Evolutionary conservation across 2,113 vertebrate species (phyloP), one percentile per base, ranked within the genome.

Genomic region (Lagopus leucura): DNA sequence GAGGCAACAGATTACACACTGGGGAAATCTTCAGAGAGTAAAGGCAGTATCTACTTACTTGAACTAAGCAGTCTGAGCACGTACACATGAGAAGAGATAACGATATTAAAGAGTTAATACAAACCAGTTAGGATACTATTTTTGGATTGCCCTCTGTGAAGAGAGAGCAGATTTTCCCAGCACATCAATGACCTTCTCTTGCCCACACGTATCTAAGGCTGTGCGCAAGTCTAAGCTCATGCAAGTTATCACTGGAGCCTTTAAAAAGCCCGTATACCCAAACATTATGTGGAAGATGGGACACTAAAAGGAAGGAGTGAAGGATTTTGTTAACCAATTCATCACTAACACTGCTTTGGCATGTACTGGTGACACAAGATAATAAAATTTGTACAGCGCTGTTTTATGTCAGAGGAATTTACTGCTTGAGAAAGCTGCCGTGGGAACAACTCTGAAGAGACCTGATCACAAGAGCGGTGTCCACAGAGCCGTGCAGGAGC

Each of bases 141-240:
- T 89, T 85, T 63, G 64, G 45, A 63, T 17, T 58, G 60, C 22
- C 14, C 27, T 82, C 28, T 2, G 0, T 80, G 64, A 89, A 66
- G 24, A 90, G 42, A 63, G 48, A 82, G 77, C 6, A 85, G 54
- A 82, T 92, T 92, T 96, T 91, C 88, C n/a, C 79, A 94, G 54
- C n/a, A 42, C 14, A 18, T 87, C 75, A 50, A 50, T 77, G 85
- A 92, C 30, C 64, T 87, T 54, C 36, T 80, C 40, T 88, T 94
- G 64, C 67, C 66, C 82, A 63, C 55, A 58, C 0, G 0, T 74
- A 57, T 76, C 55, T 86, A 6, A 63, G 55, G 24, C 54, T 86
- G 40, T 9, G 0, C 18, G 5, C 16, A 43, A 84, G 38, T 42
- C n/a, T 67, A 28, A 64, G 43, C 19, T 80, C 24, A 28, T 17